A percentile compares a stretch with the other conserved stretches of the same genome.
These are phyloP conservation scores for Tigriopus japonicus DNA, from an alignment of 1,140 invertebrate genomes.

Conservation along the genomic window DNA sequence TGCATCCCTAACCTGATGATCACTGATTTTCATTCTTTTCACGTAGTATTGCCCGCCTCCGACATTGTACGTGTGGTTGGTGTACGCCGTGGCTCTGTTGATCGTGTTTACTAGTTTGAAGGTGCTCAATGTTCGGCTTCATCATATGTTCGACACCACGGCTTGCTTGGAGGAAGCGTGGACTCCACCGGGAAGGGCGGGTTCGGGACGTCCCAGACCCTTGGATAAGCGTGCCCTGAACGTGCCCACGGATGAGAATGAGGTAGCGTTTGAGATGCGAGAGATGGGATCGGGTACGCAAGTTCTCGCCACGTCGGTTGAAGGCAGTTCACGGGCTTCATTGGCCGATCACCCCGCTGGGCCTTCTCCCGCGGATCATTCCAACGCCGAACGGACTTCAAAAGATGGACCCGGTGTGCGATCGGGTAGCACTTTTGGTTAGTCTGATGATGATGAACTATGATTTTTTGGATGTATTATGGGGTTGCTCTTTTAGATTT, in stretches of 20 bases:
- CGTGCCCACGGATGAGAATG: not conserved
- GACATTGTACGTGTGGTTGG: conserved; percentile 59
- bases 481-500: not conserved
- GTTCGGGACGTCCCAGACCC: conserved; percentile 1
- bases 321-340: not conserved
- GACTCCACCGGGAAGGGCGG: conserved; percentile 8
- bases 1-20: not conserved
- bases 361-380: too few species aligned
- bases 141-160: conserved; percentile 86
- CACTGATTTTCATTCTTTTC: conserved; percentile 8
- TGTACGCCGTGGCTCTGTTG: conserved; percentile 63
- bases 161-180: conserved; percentile 53
- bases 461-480: too few species aligned
- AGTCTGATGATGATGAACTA: too few species aligned
- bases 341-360: not conserved
- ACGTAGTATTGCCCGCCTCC: conserved; percentile 60
- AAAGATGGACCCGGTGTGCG: too few species aligned
- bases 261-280: not conserved
- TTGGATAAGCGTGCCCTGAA: conserved; percentile 18
- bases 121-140: conserved; percentile 69
- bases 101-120: conserved; percentile 65
- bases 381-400: too few species aligned
- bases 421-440: too few species aligned
- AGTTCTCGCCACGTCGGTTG: not conserved
- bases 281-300: not conserved